Conservation (phyloP, 2,888 invertebrate genomes). For the Drosophila vallismaia region DNA sequence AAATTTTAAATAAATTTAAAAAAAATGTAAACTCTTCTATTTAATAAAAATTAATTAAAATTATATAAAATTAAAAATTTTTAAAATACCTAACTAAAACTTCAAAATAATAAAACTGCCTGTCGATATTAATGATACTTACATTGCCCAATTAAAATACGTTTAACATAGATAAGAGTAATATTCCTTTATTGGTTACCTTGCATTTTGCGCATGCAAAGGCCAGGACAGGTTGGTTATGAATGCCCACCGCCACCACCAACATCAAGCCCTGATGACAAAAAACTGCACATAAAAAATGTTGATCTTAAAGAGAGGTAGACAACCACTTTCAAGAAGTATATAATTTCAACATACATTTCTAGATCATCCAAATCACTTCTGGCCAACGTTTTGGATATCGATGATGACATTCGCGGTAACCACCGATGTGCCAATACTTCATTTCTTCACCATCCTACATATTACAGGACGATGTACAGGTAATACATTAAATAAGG, state of each 20-base stretch:
- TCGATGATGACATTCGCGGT: slow-evolving; percentile 97
- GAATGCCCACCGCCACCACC: slow-evolving; percentile 85
- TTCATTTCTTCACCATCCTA: slow-evolving; percentile 85
- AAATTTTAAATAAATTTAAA: slow-evolving; percentile 24
- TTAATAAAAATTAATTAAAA: slow-evolving; percentile 26
- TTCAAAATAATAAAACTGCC: slow-evolving; percentile 53
- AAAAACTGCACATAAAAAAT: slow-evolving; percentile 88
- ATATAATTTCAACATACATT: background rate
- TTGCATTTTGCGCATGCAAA: slow-evolving; percentile 97
- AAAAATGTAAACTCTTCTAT: slow-evolving; percentile 31
- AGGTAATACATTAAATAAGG: slow-evolving; percentile 77
- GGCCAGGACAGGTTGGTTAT: slow-evolving; percentile 87
- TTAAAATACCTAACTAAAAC: slow-evolving; percentile 42
- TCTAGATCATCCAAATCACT: slow-evolving; percentile 94
- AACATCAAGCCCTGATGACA: slow-evolving; percentile 87
- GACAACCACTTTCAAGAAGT: slow-evolving; percentile 25
- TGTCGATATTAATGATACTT: slow-evolving; percentile 74
- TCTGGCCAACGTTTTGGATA: slow-evolving; percentile 97
- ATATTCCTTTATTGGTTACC: slow-evolving; percentile 99
- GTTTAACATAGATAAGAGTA: slow-evolving; percentile 89
- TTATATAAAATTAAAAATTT: background rate
- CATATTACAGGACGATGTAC: slow-evolving; percentile 90
- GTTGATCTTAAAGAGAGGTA: slow-evolving; percentile 92
- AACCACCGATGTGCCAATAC: slow-evolving; percentile 87
- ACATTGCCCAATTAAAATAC: slow-evolving; percentile 73